phyloP scores from a whole-genome alignment of 2,888 invertebrate species.

The Cosmopolites sordidus region DNA sequence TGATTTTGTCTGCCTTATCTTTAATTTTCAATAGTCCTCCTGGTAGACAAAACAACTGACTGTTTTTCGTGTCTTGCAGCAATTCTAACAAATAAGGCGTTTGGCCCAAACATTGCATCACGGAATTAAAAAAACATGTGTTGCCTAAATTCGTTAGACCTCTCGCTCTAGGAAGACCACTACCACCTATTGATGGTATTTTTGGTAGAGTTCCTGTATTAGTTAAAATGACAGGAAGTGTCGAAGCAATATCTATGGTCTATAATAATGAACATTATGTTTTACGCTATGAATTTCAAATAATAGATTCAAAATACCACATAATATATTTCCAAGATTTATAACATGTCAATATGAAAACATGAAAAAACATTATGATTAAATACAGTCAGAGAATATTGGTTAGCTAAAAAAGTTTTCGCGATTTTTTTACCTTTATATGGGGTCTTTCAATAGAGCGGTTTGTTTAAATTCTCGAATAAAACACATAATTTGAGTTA shows the following conservation, averaged over 20 bases:
- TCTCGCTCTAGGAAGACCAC: slow-evolving; percentile 56
- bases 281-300: too few relatives aligned
- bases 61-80: slow-evolving; percentile 65
- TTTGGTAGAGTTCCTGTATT: slow-evolving; percentile 33
- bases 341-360: too few relatives aligned
- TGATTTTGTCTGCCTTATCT: slow-evolving; percentile 33
- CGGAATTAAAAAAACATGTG: slow-evolving; percentile 96
- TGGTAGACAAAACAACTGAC: slow-evolving; percentile 66
- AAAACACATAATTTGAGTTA: too few relatives aligned
- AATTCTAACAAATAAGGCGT: slow-evolving; percentile 71
- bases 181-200: slow-evolving; percentile 2
- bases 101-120: slow-evolving; percentile 87
- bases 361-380: too few relatives aligned
- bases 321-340: too few relatives aligned
- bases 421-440: too few relatives aligned
- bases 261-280: slow-evolving; percentile 16
- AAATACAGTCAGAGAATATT: too few relatives aligned
- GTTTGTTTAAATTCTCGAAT: too few relatives aligned
- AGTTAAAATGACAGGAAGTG: slow-evolving; percentile 7
- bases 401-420: too few relatives aligned
- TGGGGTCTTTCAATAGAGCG: too few relatives aligned
- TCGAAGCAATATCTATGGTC: slow-evolving; percentile 22
- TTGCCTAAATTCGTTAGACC: slow-evolving; percentile 76
- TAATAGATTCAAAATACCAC: too few relatives aligned
- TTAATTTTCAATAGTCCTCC: slow-evolving; percentile 63